Conservation (phyloP, 2,888 invertebrate species). For the Ennomos erosarius region DNA sequence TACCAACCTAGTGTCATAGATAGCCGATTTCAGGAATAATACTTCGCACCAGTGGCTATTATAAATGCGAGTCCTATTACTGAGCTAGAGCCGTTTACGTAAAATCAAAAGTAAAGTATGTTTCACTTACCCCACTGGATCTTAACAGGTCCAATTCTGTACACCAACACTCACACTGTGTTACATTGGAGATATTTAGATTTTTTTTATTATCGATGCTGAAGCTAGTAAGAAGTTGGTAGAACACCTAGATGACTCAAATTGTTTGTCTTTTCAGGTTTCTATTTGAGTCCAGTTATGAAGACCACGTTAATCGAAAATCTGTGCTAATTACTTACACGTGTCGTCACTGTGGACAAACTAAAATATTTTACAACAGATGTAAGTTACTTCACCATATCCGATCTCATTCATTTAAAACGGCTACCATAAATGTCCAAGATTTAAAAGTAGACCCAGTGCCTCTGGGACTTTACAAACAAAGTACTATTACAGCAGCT, state of each 20-base stretch:
- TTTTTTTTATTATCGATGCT: too few species aligned
- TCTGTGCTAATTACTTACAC: conserved; percentile 72
- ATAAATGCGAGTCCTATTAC: too few species aligned
- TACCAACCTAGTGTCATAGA: too few species aligned
- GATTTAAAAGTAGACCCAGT: conserved; percentile 74
- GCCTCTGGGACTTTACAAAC: conserved; percentile 56
- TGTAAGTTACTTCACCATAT: conserved; percentile 80
- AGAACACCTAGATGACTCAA: not conserved
- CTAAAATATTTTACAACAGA: conserved; percentile 69
- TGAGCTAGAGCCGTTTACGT: too few species aligned
- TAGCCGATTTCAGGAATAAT: too few species aligned
- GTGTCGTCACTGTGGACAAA: conserved; percentile 67
- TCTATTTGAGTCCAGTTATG: conserved; percentile 68
- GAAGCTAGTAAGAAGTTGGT: too few species aligned
- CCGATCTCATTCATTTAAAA: conserved; percentile 75
- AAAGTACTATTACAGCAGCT: conserved; percentile 17
- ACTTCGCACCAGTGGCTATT: too few species aligned
- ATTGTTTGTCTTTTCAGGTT: conserved; percentile 63
- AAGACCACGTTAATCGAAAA: conserved; percentile 70
- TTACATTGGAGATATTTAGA: too few species aligned
- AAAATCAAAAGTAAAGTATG: too few species aligned
- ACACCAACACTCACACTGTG: too few species aligned
- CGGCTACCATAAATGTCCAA: conserved; percentile 75
- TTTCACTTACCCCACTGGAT: too few species aligned
- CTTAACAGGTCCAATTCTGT: too few species aligned